A percentile compares a stretch with the other conserved stretches of the same genome.
phyloP scores from a whole-genome alignment of 1,140 invertebrate genomes.

The Microplitis demolitor region DNA sequence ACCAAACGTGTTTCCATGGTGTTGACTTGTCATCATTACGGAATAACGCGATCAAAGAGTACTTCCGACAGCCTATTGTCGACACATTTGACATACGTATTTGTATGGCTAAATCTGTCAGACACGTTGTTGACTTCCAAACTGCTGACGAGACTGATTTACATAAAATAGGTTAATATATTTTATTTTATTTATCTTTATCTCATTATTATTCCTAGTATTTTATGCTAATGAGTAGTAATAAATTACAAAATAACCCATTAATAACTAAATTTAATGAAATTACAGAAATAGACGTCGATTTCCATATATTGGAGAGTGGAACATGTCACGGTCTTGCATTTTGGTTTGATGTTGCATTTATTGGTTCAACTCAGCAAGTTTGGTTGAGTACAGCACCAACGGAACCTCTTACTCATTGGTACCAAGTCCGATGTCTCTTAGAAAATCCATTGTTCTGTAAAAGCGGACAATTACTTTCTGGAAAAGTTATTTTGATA shows the following conservation, averaged over 20 bases:
- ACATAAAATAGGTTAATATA: slow-evolving; percentile 79
- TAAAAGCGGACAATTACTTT: slow-evolving; percentile 90
- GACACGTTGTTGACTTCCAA: slow-evolving; percentile 95
- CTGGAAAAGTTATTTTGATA: slow-evolving; percentile 84
- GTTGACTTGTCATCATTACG: slow-evolving; percentile 92
- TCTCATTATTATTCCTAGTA: slow-evolving; percentile 2
- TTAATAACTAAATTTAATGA: slow-evolving; percentile 92
- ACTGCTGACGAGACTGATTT: slow-evolving; percentile 92
- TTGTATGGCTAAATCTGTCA: slow-evolving; percentile 92
- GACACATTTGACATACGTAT: slow-evolving; percentile 99
- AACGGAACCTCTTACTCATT: slow-evolving; percentile 98
- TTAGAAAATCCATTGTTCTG: slow-evolving; percentile 92
- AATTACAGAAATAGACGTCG: slow-evolving; percentile 83
- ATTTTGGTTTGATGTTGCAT: slow-evolving; percentile 99
- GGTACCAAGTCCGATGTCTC: slow-evolving; percentile 99
- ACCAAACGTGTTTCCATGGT: slow-evolving; percentile 97
- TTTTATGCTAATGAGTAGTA: not conserved
- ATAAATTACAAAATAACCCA: slow-evolving; percentile 58
- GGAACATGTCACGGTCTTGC: slow-evolving; percentile 96
- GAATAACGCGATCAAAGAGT: slow-evolving; percentile 93
- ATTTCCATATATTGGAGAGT: slow-evolving; percentile 90
- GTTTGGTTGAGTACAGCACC: slow-evolving; percentile 99
- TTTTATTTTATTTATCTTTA: slow-evolving; percentile 29
- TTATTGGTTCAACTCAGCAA: slow-evolving; percentile 86
- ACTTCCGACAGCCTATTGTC: slow-evolving; percentile 98